phyloP scores from a whole-genome alignment of 2,113 vertebrate genomes.

The Apeltes quadracus region DNA sequence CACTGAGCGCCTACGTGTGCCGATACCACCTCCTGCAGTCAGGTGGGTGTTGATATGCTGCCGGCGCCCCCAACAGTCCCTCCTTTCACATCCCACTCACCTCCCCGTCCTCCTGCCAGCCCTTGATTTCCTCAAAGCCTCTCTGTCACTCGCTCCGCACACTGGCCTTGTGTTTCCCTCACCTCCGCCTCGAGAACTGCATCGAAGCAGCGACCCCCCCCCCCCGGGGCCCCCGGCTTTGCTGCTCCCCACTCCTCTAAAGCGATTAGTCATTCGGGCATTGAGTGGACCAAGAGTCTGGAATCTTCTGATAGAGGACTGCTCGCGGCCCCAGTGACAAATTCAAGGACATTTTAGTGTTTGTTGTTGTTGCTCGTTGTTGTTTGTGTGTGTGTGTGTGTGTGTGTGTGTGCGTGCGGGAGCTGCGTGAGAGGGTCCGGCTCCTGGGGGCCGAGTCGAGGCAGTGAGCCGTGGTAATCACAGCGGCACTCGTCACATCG shows the following conservation, averaged over 20 bases:
- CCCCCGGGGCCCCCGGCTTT: conserved; percentile 48
- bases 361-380: conserved; percentile 52
- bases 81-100: conserved; percentile 64
- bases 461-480: conserved; percentile 68
- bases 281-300: conserved; percentile 66
- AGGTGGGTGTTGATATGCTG: conserved; percentile 66
- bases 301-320: conserved; percentile 68
- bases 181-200: conserved; percentile 19
- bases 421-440: conserved; percentile 55
- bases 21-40: conserved; percentile 64
- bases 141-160: conserved; percentile 52
- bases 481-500: conserved; percentile 60
- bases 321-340: conserved; percentile 58
- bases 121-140: conserved; percentile 53
- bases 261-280: conserved; percentile 69
- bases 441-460: conserved; percentile 31
- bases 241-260: conserved; percentile 55
- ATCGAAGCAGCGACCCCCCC: conserved; percentile 28
- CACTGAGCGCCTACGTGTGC: conserved; percentile 43
- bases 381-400: conserved; percentile 51
- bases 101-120: conserved; percentile 47
- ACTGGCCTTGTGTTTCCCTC: conserved; percentile 29
- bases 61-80: conserved; percentile 61
- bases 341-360: conserved; percentile 64
- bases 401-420: neutral